Evolutionary conservation across 2,113 vertebrate genomes (phyloP).

Genomic region (Meriones unguiculatus): DNA sequence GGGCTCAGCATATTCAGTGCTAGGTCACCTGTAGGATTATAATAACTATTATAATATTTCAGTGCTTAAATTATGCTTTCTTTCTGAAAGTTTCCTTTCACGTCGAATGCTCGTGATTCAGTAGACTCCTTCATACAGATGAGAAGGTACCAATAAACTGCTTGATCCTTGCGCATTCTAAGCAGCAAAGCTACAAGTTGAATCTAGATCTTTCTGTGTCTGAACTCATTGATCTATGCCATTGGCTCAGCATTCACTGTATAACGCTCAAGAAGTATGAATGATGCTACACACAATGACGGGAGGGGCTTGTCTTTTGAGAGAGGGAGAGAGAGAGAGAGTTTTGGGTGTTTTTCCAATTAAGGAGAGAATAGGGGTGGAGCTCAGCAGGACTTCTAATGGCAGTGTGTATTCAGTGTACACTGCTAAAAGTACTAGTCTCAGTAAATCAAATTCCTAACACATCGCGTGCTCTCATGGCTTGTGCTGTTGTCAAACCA

Average conservation of each 20-base stretch:
- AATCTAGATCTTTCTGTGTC: background rate
- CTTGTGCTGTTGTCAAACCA: background rate
- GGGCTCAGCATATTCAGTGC: background rate
- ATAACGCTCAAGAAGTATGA: background rate
- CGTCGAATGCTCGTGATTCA: background rate
- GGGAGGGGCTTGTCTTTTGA: background rate
- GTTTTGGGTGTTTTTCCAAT: constrained; percentile 33
- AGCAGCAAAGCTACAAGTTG: background rate
- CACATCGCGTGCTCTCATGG: background rate
- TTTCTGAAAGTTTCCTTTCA: background rate
- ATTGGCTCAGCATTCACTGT: background rate
- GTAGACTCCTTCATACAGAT: background rate
- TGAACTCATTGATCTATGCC: background rate
- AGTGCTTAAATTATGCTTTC: background rate
- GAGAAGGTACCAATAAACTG: background rate
- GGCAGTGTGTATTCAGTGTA: background rate
- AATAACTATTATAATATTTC: too few relatives aligned
- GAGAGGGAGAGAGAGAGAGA: background rate
- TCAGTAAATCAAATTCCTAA: background rate
- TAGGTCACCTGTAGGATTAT: background rate
- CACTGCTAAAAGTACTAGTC: background rate
- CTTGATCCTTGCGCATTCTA: background rate
- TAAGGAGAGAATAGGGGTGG: background rate
- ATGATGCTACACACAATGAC: background rate
- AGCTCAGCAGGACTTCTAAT: background rate